Percentiles rank a stretch among this genome's conserved stretches.
phyloP scores from a whole-genome alignment of 1,140 invertebrate species.

The Musca domestica region DNA sequence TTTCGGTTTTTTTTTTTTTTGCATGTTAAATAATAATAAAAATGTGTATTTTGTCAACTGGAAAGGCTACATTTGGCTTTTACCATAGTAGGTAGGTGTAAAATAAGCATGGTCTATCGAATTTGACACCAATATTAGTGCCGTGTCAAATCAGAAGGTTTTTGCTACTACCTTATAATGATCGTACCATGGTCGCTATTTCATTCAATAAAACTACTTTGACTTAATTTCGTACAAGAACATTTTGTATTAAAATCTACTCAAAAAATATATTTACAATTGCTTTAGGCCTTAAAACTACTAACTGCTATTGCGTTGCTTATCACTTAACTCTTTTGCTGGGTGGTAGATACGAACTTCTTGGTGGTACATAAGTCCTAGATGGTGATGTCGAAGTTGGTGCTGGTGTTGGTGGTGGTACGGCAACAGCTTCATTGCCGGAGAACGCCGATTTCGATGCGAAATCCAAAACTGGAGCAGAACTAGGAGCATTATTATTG shows the following conservation, averaged over 20 bases:
- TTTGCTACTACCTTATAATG: no score
- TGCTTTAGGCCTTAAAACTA: conserved; percentile 21
- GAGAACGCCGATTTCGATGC: conserved; percentile 29
- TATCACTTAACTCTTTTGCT: conserved; percentile 33
- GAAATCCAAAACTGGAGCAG: conserved; percentile 38
- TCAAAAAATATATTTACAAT: background rate
- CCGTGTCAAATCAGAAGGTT: no score
- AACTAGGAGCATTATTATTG: conserved; percentile 36
- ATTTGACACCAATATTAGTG: background rate
- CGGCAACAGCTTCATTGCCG: background rate
- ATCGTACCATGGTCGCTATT: no score
- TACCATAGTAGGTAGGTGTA: no score
- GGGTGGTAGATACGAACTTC: conserved; percentile 41
- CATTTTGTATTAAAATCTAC: background rate
- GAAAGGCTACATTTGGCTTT: no score
- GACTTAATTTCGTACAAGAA: no score
- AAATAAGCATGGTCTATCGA: background rate
- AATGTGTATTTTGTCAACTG: no score
- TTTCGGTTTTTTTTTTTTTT: no score
- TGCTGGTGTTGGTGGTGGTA: background rate
- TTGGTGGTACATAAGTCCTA: conserved; percentile 30
- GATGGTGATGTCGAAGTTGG: background rate
- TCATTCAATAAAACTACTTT: no score
- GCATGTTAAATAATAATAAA: no score
- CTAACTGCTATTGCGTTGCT: conserved; percentile 9